A percentile compares a stretch with the other conserved stretches of the same genome.
These are phyloP conservation scores for Hoplodrina ambigua DNA, from an alignment of 2,888 invertebrate species.

Conservation along the genomic window DNA sequence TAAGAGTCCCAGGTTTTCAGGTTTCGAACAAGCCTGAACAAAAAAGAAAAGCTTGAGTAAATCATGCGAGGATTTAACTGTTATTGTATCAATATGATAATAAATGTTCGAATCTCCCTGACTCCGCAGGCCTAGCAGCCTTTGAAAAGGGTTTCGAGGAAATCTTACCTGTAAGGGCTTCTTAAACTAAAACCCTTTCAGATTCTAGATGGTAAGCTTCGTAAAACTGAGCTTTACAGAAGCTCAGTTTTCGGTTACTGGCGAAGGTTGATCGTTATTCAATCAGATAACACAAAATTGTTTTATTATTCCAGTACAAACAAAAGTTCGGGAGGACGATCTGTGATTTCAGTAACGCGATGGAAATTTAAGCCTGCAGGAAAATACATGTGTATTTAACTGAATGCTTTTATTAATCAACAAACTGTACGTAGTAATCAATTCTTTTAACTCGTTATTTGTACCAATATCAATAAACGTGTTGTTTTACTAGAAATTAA, in stretches of 20 bases:
- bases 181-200: neutral
- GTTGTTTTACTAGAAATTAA: slow-evolving; percentile 4
- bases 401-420: slow-evolving; percentile 1
- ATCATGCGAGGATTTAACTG: neutral
- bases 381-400: slow-evolving; percentile 7
- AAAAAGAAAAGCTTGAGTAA: neutral
- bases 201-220: neutral
- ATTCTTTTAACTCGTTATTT: slow-evolving; percentile 5
- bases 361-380: neutral
- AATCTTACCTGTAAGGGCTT: neutral
- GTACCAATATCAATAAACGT: slow-evolving; percentile 11
- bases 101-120: neutral
- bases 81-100: neutral
- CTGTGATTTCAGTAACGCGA: neutral
- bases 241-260: too few relatives aligned
- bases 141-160: neutral
- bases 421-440: slow-evolving; percentile 2
- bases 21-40: neutral
- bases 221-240: too few relatives aligned
- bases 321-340: neutral
- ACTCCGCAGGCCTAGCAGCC: neutral
- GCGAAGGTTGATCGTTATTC: too few relatives aligned
- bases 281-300: too few relatives aligned
- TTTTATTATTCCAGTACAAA: too few relatives aligned
- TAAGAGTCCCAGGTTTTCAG: neutral